A percentile compares a stretch with the other conserved stretches of the same genome.
Evolutionary conservation across 2,113 vertebrate genomes (phyloP).

Genomic region (Casuarius casuarius): DNA sequence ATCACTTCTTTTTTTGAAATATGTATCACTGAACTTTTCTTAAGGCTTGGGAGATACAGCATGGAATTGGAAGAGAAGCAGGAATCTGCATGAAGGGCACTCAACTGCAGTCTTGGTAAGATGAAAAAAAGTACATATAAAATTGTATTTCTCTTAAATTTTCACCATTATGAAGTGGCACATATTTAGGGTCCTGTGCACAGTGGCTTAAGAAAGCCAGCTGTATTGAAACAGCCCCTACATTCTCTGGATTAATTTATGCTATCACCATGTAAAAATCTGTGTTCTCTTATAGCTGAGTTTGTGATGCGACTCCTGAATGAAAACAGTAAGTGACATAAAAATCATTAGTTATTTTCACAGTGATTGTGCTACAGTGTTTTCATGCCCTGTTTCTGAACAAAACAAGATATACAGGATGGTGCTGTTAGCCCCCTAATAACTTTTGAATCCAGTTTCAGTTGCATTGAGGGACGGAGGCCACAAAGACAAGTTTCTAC

Average conservation of each 20-base stretch:
- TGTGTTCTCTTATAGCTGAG: not conserved
- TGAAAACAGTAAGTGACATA: not conserved
- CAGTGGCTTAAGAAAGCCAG: not conserved
- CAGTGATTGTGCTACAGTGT: not conserved
- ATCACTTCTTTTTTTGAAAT: not conserved
- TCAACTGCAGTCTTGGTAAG: conserved; percentile 9
- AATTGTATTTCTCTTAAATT: not conserved
- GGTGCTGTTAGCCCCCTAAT: not conserved
- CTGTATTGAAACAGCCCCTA: not conserved
- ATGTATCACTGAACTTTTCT: conserved; percentile 1
- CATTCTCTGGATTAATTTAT: not conserved
- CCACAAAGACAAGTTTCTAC: conserved; percentile 32
- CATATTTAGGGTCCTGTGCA: not conserved
- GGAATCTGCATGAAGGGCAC: not conserved
- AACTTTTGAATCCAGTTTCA: conserved; percentile 27
- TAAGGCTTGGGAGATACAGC: conserved; percentile 8
- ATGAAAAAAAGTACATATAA: not conserved
- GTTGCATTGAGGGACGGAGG: not conserved
- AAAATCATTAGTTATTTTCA: conserved; percentile 29
- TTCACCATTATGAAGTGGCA: not conserved
- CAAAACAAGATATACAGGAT: not conserved
- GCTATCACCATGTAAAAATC: not conserved
- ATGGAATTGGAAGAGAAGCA: conserved; percentile 21
- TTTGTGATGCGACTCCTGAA: conserved; percentile 22
- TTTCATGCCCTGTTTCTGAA: conserved; percentile 13